Evolutionary conservation across 1,140 invertebrate species (phyloP), one percentile per base, ranked within the genome.

Genomic region (Pogonus chalceus): DNA sequence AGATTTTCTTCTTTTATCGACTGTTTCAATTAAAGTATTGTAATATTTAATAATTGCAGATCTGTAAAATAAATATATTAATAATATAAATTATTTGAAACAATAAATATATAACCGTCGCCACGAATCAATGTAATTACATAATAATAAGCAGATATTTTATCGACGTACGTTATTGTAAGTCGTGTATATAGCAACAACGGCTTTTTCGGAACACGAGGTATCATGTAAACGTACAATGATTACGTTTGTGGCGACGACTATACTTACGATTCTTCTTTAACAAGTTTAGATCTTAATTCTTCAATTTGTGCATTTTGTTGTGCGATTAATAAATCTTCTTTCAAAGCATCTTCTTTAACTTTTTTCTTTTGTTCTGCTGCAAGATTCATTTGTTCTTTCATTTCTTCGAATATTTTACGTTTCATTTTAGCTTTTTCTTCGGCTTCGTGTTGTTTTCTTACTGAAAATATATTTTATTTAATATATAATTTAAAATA

Each of bases 231-330:
- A n/a, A n/a, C n/a, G n/a, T n/a, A n/a, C n/a, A n/a, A n/a, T n/a
- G n/a, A n/a, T n/a, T n/a, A n/a, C n/a, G n/a, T n/a, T n/a, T n/a
- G n/a, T n/a, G 24, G 4, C 20, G 1, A 49, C 23, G 2, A 22
- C 21, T 16, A 53, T 51, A 62, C 62, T 62, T 62, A 68, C 66
- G 65, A 58, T 59, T 68, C 65, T 54, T 65, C 57, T 14, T 62
- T 35, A 18, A 68, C 56, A 23, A 68, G 37, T 49, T 62, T 58
- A 46, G 65, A 53, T 24, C 62, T 54, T 49, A 58, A 55, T 26
- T 57, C 53, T 52, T 67, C 59, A 9, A 62, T 61, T 35, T 51
- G 49, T 20, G 65, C 35, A 48, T 61, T 51, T 47, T 59, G 58
- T 53, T 63, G 39, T 2, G 59, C 58, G 14, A 47, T 49, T 56